These are phyloP conservation scores for Platypus cylindrus DNA, from an alignment of 2,888 invertebrate genomes.

Conservation along the genomic window DNA sequence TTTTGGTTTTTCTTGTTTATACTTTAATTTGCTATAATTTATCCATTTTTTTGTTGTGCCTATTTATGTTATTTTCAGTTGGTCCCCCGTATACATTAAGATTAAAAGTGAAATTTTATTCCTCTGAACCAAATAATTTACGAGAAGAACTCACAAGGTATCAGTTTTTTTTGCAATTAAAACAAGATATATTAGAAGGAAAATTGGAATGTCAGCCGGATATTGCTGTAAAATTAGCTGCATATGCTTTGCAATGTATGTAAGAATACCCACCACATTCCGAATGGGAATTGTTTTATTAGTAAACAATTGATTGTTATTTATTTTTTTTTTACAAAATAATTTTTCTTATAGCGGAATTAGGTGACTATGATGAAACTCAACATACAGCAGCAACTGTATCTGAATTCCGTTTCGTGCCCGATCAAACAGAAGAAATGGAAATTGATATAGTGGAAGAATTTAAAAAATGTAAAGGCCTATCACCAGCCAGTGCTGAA, in stretches of 20 bases:
- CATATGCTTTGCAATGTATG: slow-evolving; percentile 86
- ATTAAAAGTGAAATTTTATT: slow-evolving; percentile 96
- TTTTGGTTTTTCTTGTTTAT: slow-evolving; percentile 2
- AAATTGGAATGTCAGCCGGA: slow-evolving; percentile 80
- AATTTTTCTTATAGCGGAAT: slow-evolving; percentile 56
- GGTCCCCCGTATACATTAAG: slow-evolving; percentile 95
- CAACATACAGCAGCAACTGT: slow-evolving; percentile 93
- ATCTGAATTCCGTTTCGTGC: slow-evolving; percentile 95
- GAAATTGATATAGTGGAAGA: slow-evolving; percentile 89
- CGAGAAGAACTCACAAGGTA: slow-evolving; percentile 96
- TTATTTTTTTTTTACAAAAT: neutral
- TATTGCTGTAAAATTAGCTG: slow-evolving; percentile 80
- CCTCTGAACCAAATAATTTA: slow-evolving; percentile 93
- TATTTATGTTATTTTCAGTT: slow-evolving; percentile 43
- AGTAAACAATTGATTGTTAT: neutral
- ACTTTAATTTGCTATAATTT: slow-evolving; percentile 4
- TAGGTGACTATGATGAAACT: slow-evolving; percentile 90
- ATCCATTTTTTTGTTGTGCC: neutral
- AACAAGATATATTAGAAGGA: slow-evolving; percentile 87
- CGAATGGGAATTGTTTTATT: neutral
- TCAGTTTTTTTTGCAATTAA: slow-evolving; percentile 95
- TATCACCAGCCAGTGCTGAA: slow-evolving; percentile 93
- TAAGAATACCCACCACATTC: neutral
- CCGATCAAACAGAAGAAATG: slow-evolving; percentile 91
- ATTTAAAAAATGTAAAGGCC: slow-evolving; percentile 73